These are phyloP conservation scores for Scelioninae gen. 1 DNA, from an alignment of 2,888 invertebrate species.

Conservation along the genomic window DNA sequence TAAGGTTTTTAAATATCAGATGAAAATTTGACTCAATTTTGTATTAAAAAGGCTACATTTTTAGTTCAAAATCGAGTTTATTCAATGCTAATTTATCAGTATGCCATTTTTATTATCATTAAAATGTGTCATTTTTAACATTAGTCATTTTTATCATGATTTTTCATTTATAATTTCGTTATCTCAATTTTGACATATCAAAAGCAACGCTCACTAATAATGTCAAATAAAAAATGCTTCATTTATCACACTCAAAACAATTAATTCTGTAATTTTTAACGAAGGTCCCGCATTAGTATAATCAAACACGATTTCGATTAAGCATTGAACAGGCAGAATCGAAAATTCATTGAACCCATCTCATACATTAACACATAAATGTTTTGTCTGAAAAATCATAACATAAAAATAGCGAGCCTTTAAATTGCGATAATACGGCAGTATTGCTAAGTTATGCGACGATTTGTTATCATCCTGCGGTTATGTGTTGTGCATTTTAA, in stretches of 20 bases:
- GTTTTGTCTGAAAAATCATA: constrained; percentile 10
- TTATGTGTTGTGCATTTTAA: background rate
- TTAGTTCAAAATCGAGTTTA: too few relatives aligned
- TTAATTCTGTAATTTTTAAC: constrained; percentile 7
- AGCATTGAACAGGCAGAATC: background rate
- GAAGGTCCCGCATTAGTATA: constrained; percentile 7
- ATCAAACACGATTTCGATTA: constrained; percentile 5
- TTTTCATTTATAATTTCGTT: background rate
- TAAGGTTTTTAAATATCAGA: constrained; percentile 7
- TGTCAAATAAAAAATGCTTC: constrained; percentile 7
- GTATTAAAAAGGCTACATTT: background rate
- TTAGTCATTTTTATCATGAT: too few relatives aligned
- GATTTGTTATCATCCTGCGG: constrained; percentile 35
- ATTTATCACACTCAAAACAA: background rate
- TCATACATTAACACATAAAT: background rate
- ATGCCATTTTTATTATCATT: too few relatives aligned
- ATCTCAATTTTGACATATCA: background rate
- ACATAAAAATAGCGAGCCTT: constrained; percentile 23
- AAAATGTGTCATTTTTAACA: too few relatives aligned
- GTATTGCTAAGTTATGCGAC: constrained; percentile 22
- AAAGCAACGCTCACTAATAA: constrained; percentile 6
- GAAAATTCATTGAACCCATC: background rate
- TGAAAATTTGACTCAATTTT: constrained; percentile 20
- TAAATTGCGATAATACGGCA: constrained; percentile 26
- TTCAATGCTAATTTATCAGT: too few relatives aligned